These are phyloP conservation scores for Dromius quadrimaculatus DNA, from an alignment of 2,888 invertebrate species.

Conservation along the genomic window DNA sequence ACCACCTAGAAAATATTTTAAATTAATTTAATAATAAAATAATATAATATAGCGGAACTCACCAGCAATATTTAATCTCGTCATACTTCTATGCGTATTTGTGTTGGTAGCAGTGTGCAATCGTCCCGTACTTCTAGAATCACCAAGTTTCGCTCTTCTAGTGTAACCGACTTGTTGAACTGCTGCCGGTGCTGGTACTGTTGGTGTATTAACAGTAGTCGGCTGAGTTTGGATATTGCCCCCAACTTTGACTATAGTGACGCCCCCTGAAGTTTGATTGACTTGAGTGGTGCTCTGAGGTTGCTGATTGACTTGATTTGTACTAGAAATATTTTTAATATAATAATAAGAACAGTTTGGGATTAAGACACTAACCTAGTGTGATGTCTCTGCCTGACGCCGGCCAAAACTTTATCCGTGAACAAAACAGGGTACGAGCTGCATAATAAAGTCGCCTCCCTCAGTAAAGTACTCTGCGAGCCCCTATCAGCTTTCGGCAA, in stretches of 20 bases:
- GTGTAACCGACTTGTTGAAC: constrained; percentile 69
- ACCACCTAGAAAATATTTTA: constrained; percentile 67
- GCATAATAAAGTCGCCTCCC: constrained; percentile 85
- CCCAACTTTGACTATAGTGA: constrained; percentile 84
- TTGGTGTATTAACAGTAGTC: constrained; percentile 54
- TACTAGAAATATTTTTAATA: constrained; percentile 58
- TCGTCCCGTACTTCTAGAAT: constrained; percentile 81
- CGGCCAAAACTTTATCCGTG: constrained; percentile 82
- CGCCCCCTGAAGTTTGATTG: constrained; percentile 79
- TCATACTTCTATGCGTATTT: constrained; percentile 83
- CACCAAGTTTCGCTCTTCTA: constrained; percentile 76
- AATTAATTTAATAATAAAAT: not conserved
- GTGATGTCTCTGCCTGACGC: constrained; percentile 76
- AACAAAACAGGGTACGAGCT: constrained; percentile 85
- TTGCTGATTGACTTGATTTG: constrained; percentile 61
- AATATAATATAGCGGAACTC: constrained; percentile 2
- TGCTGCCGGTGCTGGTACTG: constrained; percentile 56
- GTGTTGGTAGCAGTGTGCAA: constrained; percentile 78
- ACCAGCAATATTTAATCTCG: constrained; percentile 80
- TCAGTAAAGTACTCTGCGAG: constrained; percentile 80
- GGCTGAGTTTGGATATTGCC: constrained; percentile 61
- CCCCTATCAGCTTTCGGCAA: constrained; percentile 78
- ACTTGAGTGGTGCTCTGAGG: constrained; percentile 69
- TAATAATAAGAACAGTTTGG: not conserved
- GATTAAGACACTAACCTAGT: constrained; percentile 60